Evolutionary conservation across 2,888 invertebrate species (phyloP).

Genomic region (Amphipyra berbera): DNA sequence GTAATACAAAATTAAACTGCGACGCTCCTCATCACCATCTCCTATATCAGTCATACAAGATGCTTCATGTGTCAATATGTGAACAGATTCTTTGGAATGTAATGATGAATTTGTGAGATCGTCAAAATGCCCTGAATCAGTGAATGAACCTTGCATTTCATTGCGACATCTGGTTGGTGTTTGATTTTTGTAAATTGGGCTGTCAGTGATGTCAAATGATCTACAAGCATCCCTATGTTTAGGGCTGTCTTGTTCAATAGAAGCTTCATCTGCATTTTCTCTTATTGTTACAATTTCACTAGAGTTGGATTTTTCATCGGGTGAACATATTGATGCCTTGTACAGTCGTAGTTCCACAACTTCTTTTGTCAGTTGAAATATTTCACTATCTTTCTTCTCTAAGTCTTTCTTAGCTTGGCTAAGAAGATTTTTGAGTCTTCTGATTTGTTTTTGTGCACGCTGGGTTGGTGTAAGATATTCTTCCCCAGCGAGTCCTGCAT

Average conservation of each 20-base stretch:
- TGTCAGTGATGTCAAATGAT: conserved; percentile 85
- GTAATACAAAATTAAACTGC: conserved; percentile 92
- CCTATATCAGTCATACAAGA: conserved; percentile 87
- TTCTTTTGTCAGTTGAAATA: conserved; percentile 93
- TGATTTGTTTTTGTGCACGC: conserved; percentile 94
- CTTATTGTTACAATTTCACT: conserved; percentile 93
- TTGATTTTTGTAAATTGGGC: conserved; percentile 84
- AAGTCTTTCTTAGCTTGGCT: conserved; percentile 93
- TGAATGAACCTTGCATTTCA: conserved; percentile 94
- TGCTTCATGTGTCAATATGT: conserved; percentile 88
- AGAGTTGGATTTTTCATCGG: conserved; percentile 94
- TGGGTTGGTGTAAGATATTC: conserved; percentile 97
- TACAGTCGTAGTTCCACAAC: conserved; percentile 95
- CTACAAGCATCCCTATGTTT: conserved; percentile 80
- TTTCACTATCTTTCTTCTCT: conserved; percentile 95
- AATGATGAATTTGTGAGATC: conserved; percentile 94
- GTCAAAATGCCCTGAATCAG: conserved; percentile 96
- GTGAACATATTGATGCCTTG: conserved; percentile 94
- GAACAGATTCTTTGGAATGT: conserved; percentile 93
- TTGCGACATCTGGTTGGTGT: conserved; percentile 84
- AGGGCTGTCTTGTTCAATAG: conserved; percentile 76
- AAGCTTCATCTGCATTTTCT: conserved; percentile 90
- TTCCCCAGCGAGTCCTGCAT: conserved; percentile 93
- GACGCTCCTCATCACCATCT: conserved; percentile 91
- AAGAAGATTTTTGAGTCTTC: conserved; percentile 93